These are phyloP conservation scores for Centroberyx gerrardi DNA, from an alignment of 2,797 vertebrate genomes.

Conservation along the genomic window DNA sequence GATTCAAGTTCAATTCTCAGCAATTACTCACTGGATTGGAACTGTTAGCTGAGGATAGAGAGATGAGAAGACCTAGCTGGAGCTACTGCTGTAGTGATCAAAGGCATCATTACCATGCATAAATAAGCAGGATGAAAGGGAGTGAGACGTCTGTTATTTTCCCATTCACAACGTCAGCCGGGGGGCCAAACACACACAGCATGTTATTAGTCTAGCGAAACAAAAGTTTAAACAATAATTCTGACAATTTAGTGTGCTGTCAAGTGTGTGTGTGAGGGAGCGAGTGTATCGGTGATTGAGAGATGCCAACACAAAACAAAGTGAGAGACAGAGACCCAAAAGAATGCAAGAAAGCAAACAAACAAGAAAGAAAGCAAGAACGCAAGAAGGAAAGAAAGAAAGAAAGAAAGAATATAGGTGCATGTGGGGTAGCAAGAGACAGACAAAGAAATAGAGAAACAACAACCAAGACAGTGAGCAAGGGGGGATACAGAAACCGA, in stretches of 20 bases:
- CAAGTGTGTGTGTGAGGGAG: neutral
- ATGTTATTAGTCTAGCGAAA: slow-evolving; percentile 45
- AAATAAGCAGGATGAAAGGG: slow-evolving; percentile 64
- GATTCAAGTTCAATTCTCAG: slow-evolving; percentile 13
- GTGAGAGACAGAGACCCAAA: neutral
- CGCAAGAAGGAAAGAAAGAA: neutral
- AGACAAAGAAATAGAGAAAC: slow-evolving; percentile 12
- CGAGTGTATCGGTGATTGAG: neutral
- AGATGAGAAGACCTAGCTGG: slow-evolving; percentile 44
- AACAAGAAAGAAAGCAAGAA: neutral
- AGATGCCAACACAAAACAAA: neutral
- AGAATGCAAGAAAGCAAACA: neutral
- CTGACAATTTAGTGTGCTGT: slow-evolving; percentile 23
- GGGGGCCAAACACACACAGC: slow-evolving; percentile 21
- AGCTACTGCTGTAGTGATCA: slow-evolving; percentile 52
- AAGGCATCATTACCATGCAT: slow-evolving; percentile 58
- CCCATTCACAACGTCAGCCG: slow-evolving; percentile 48
- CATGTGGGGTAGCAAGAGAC: neutral
- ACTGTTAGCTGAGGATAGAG: slow-evolving; percentile 24
- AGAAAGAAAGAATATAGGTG: neutral
- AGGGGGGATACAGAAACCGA: neutral
- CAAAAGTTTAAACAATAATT: slow-evolving; percentile 52
- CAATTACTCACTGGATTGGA: slow-evolving; percentile 31
- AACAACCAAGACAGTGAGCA: slow-evolving; percentile 11
- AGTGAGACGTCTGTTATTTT: slow-evolving; percentile 51